These are phyloP conservation scores for Ceratotherium simum DNA, from an alignment of 2,113 vertebrate species.

Conservation along the genomic window DNA sequence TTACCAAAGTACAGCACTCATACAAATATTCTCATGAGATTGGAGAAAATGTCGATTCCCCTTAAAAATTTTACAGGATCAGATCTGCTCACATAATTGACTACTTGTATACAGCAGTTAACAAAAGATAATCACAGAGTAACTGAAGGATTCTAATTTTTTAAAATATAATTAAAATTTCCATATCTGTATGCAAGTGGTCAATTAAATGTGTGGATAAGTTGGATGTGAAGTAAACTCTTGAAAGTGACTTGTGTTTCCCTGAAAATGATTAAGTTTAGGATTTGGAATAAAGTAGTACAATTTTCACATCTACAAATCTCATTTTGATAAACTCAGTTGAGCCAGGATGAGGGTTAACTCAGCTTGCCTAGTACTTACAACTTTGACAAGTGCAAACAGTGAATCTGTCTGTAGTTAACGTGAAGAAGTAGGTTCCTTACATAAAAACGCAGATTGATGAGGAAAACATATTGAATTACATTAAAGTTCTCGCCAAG, in stretches of 20 bases:
- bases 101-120: constrained; percentile 66
- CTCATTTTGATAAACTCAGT: neutral
- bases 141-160: constrained; percentile 74
- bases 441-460: neutral
- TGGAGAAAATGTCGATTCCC: constrained; percentile 71
- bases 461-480: neutral
- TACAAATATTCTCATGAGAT: constrained; percentile 64
- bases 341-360: neutral
- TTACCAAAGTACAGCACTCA: constrained; percentile 63
- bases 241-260: neutral
- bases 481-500: neutral
- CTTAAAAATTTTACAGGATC: constrained; percentile 71
- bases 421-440: neutral
- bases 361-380: neutral
- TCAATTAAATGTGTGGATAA: constrained; percentile 17
- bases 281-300: neutral
- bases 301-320: neutral
- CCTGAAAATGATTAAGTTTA: neutral
- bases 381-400: neutral
- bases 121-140: constrained; percentile 71
- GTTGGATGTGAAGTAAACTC: constrained; percentile 54
- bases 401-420: neutral
- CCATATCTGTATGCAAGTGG: constrained; percentile 61
- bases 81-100: constrained; percentile 65
- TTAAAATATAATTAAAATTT: constrained; percentile 75